Percentiles rank a stretch among this genome's conserved stretches.
Conservation (phyloP, 2,888 invertebrate species). For the Apamea crenata region DNA sequence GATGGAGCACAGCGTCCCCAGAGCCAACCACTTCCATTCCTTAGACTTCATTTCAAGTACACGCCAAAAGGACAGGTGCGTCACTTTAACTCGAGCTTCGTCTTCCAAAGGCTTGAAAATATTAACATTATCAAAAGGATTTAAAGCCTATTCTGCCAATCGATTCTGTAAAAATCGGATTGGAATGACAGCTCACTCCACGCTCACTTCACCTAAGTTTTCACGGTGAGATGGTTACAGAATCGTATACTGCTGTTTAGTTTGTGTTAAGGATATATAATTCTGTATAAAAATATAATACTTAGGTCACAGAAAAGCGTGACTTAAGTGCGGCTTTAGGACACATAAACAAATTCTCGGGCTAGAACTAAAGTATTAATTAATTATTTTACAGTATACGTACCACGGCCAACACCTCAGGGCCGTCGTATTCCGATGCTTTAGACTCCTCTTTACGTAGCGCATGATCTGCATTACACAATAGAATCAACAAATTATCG, state of each 20-base stretch:
- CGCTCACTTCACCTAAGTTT: too few relatives aligned
- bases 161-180: too few relatives aligned
- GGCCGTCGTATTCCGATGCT: constrained; percentile 49
- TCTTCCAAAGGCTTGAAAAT: constrained; percentile 59
- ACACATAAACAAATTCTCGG: background rate
- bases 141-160: background rate
- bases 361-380: background rate
- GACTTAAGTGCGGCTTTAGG: background rate
- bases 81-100: constrained; percentile 53
- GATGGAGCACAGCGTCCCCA: constrained; percentile 90
- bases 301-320: background rate
- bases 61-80: constrained; percentile 79
- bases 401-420: constrained; percentile 32
- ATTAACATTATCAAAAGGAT: background rate
- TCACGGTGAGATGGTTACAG: too few relatives aligned
- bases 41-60: constrained; percentile 90
- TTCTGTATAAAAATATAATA: background rate
- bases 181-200: too few relatives aligned
- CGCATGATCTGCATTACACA: constrained; percentile 18
- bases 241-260: too few relatives aligned
- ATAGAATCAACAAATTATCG: constrained; percentile 2
- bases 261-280: background rate
- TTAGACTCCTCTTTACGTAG: constrained; percentile 61
- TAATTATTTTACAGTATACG: constrained; percentile 13
- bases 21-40: constrained; percentile 91